Conservation (phyloP, 2,113 vertebrate species). For the Odontesthes bonariensis region DNA sequence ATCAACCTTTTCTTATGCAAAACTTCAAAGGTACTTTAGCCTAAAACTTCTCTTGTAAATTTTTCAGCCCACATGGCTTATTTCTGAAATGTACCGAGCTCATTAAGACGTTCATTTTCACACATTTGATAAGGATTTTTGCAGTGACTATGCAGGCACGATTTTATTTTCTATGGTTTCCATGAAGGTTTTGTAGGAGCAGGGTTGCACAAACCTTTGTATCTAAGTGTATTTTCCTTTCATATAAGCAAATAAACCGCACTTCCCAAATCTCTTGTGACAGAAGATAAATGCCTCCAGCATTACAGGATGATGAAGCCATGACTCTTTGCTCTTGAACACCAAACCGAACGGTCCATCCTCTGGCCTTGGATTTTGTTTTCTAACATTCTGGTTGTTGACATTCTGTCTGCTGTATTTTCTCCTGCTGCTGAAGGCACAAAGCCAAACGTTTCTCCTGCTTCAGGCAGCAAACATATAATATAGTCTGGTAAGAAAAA, state of each 20-base stretch:
- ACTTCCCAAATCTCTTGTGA: not conserved
- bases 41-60: not conserved
- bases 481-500: slow-evolving; percentile 28
- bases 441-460: slow-evolving; percentile 36
- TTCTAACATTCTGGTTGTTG: slow-evolving; percentile 10
- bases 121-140: not conserved
- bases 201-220: no score
- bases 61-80: not conserved
- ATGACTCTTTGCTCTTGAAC: slow-evolving; percentile 1
- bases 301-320: not conserved
- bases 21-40: not conserved
- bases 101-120: not conserved
- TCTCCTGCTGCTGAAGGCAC: slow-evolving; percentile 14
- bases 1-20: not conserved
- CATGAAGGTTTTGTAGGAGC: not conserved
- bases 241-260: not conserved
- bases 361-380: slow-evolving; percentile 14
- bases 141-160: not conserved
- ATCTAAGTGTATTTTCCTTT: not conserved
- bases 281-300: slow-evolving; percentile 1
- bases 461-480: slow-evolving; percentile 19
- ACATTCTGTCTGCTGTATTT: slow-evolving; percentile 44
- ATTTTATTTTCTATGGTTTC: not conserved
- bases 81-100: not conserved
- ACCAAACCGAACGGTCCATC: slow-evolving; percentile 2